Conservation (phyloP, 1,140 invertebrate species). For the Leptinotarsa texana region DNA sequence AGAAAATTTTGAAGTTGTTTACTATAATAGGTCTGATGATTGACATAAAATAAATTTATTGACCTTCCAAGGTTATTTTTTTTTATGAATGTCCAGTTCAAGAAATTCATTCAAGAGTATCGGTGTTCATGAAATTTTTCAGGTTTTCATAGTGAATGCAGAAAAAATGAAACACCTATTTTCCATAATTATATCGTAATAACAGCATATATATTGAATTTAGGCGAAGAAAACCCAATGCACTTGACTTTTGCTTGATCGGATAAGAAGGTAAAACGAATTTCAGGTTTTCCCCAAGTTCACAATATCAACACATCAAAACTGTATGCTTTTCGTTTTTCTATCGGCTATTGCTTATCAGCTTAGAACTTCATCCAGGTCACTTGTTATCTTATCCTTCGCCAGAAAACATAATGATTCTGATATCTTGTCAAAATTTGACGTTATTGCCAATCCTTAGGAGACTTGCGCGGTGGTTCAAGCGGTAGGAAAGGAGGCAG, state of each 20-base stretch:
- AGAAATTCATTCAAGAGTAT: no score
- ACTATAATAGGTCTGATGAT: no score
- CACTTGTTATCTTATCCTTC: not conserved
- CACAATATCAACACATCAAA: not conserved
- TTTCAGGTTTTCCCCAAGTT: slow-evolving; percentile 1
- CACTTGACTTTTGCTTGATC: slow-evolving; percentile 11
- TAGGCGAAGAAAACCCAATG: slow-evolving; percentile 19
- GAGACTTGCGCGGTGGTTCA: no score
- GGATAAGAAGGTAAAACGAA: slow-evolving; percentile 17
- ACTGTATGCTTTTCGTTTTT: not conserved
- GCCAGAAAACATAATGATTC: no score
- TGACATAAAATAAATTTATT: no score
- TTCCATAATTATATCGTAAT: not conserved
- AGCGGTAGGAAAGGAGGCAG: no score
- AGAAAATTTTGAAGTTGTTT: no score
- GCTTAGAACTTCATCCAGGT: not conserved
- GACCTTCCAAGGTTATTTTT: no score
- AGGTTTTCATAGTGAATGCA: not conserved
- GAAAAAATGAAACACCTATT: not conserved
- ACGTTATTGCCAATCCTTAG: no score
- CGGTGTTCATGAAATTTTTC: no score
- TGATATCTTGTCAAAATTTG: no score
- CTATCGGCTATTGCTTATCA: not conserved
- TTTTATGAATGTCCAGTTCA: no score
- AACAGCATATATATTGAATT: slow-evolving; percentile 10